A percentile compares a stretch with the other conserved stretches of the same genome.
Conservation (phyloP, 2,797 vertebrate species). For the Nannoperca obscura region DNA sequence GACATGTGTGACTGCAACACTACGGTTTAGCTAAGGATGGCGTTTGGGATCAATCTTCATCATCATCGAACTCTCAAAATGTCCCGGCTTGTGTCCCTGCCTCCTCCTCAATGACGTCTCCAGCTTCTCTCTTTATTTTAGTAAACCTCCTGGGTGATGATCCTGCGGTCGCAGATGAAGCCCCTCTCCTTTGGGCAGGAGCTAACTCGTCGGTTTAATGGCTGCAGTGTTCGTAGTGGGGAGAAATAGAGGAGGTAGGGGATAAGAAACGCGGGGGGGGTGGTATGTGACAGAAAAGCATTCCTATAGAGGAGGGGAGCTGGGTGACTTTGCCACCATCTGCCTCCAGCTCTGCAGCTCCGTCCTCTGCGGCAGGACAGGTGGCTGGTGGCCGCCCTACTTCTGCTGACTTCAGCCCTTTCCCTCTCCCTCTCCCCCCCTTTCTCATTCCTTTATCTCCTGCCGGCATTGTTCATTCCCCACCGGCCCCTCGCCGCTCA, state of each 20-base stretch:
- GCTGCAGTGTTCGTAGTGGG: slow-evolving; percentile 50
- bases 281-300: slow-evolving; percentile 23
- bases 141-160: too few relatives aligned
- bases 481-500: slow-evolving; percentile 75
- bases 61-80: neutral
- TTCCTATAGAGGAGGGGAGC: slow-evolving; percentile 43
- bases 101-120: too few relatives aligned
- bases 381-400: slow-evolving; percentile 76
- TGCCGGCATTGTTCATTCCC: slow-evolving; percentile 81
- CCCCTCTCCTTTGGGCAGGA: too few relatives aligned
- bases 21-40: neutral
- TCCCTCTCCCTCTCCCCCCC: slow-evolving; percentile 47
- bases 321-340: slow-evolving; percentile 84
- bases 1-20: too few relatives aligned
- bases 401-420: slow-evolving; percentile 84
- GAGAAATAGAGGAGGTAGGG: slow-evolving; percentile 36
- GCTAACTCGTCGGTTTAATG: slow-evolving; percentile 55
- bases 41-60: neutral
- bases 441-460: slow-evolving; percentile 73
- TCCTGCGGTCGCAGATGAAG: too few relatives aligned
- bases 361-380: slow-evolving; percentile 78
- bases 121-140: too few relatives aligned
- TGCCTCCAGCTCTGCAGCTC: slow-evolving; percentile 78
- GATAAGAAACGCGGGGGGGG: slow-evolving; percentile 11
- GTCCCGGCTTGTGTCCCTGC: too few relatives aligned